Conservation (phyloP, 2,113 vertebrate genomes). For the Microcebus ravelobensis region DNA sequence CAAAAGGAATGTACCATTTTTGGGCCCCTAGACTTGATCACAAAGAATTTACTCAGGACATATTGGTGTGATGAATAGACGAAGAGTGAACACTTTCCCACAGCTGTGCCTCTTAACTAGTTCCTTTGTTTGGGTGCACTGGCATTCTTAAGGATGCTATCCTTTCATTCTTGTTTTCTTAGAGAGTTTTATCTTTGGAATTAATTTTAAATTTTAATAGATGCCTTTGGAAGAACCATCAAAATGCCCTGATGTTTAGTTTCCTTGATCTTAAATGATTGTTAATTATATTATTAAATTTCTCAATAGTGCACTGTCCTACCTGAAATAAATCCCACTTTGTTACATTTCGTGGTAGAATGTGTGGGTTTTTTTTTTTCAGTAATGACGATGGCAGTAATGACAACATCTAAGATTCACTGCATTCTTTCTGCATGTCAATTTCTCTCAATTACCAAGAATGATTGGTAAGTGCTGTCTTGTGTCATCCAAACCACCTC, state of each 20-base stretch:
- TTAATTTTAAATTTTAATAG: background rate
- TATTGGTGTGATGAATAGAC: fast-evolving
- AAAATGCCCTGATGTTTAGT: background rate
- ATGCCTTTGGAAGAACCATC: background rate
- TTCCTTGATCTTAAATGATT: background rate
- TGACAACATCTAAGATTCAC: background rate
- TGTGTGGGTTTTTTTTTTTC: background rate
- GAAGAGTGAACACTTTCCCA: background rate
- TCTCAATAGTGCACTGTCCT: background rate
- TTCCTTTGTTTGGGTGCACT: fast-evolving
- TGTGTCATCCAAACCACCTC: fast-evolving
- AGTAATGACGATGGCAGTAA: background rate
- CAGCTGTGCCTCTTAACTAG: background rate
- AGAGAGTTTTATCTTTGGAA: background rate
- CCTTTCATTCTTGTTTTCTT: background rate
- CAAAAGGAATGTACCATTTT: background rate
- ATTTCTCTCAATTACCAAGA: background rate
- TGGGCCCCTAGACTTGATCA: background rate
- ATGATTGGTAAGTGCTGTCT: background rate
- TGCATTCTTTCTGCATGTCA: background rate
- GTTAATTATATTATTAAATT: background rate
- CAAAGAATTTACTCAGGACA: background rate
- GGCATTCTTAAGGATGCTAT: too few species aligned
- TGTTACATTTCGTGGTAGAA: background rate
- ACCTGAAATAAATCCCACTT: background rate